A percentile compares a stretch with the other conserved stretches of the same genome.
Evolutionary conservation across 2,113 vertebrate genomes (phyloP).

Genomic region (Pipra filicauda): DNA sequence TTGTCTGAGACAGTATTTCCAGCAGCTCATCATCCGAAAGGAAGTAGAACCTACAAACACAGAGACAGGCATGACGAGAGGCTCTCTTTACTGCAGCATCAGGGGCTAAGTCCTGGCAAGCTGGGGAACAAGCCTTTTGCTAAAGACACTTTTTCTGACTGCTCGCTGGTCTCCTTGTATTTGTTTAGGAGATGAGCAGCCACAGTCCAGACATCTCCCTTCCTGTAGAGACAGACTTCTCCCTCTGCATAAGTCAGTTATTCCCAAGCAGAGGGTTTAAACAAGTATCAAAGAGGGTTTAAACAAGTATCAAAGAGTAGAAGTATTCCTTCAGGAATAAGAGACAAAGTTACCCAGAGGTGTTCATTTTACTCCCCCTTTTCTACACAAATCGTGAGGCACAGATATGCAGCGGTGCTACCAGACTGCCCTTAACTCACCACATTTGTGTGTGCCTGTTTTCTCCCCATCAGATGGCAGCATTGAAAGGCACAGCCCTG

Average conservation of each 20-base stretch:
- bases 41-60: conserved; percentile 87
- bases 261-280: not conserved
- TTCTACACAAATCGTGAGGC: not conserved
- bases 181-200: not conserved
- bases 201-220: not conserved
- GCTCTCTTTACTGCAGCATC: not conserved
- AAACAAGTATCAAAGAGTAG: not conserved
- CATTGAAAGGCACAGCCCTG: conserved; percentile 15
- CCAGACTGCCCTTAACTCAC: not conserved
- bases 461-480: conserved; percentile 51
- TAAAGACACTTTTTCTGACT: not conserved
- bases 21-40: conserved; percentile 92
- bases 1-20: conserved; percentile 91
- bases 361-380: not conserved
- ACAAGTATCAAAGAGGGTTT: not conserved
- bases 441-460: not conserved
- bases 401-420: rapidly evolving
- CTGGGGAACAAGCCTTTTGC: not conserved
- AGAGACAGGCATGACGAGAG: not conserved
- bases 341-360: not conserved
- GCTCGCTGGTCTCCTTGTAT: not conserved
- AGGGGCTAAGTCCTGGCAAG: not conserved
- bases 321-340: not conserved
- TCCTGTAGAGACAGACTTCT: not conserved
- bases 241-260: not conserved